Evolutionary conservation across 1,140 invertebrate species (phyloP), one percentile per base, ranked within the genome.

Genomic region (Magallana angulata): DNA sequence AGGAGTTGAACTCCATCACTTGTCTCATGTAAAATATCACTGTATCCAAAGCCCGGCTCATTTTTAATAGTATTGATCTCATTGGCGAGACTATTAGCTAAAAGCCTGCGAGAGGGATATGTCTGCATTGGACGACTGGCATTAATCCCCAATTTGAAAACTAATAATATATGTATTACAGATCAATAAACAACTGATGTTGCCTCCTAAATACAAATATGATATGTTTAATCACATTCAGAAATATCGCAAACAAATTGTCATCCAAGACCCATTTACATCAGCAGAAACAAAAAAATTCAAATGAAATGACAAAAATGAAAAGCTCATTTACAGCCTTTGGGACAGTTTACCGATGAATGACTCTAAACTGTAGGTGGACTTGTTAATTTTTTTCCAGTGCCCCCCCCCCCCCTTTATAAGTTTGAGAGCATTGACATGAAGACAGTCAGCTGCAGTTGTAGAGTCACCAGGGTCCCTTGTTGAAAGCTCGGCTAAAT

Each of bases 111-210:
- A 76, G 64, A 71, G 68, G 24, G 24, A 76, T 76, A 76, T 76
- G 68, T 30, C 24, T 18, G 68, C 36, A 76, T 76, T 36, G 68
- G 68, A 76, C 68, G 36, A 76, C 68, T 76, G 8, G 14, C 14
- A 76, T 76, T 76, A 76, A 76, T 76, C 68, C 68, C 68, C 24
- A 76, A 76, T 76, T 76, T 76, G 68, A 76, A 76, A 76, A 76
- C 68, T 76, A 76, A 76, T 76, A 30, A 76, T 30, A 76, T 76
- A 76, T 30, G 24, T 76, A 24, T 30, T 76, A 30, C 24, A 8
- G 36, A 76, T 76, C 68, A 76, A 76, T 76, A 76, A 18, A 76
- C 24, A 30, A 36, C 68, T 76, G 24, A 30, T 76, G 30, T 76
- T 76, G 68, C 68, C 18, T 18, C 24, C 24, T 36, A 76, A 18